Evolutionary conservation across 2,113 vertebrate species (phyloP), one percentile per base, ranked within the genome.

Genomic region (Entomyzon cyanotis): DNA sequence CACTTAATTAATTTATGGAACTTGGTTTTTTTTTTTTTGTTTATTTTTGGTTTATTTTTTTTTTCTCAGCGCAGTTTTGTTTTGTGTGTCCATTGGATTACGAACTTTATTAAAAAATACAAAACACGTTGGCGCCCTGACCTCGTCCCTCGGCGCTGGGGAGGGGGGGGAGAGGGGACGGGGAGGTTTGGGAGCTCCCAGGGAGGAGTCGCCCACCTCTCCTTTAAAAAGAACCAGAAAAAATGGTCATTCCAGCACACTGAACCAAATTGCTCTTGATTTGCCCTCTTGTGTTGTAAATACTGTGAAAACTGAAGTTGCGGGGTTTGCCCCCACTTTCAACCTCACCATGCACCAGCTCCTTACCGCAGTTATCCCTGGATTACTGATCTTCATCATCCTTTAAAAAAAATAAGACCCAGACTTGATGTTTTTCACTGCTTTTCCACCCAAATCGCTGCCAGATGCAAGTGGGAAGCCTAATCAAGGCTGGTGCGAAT

Each of bases 81-180:
- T 98, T 98, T 97, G 98, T 98, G 98, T 98, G 98, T 98, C 98
- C 98, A 98, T 98, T 98, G 98, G 98, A 98, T 98, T 98, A 98
- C 97, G 94, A 95, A 98, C 97, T 98, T 98, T 98, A 98, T 98
- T 98, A 98, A 98, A 98, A 98, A 98, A 98, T 98, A 98, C 96
- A 98, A 98, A 98, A 97, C 97, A 97, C 16, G 39, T 91, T 35
- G 31, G 71, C 10, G 93, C 91, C 96, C 91, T 22, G 35, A 41
- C 87, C 96, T 96, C 76, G 49, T 96, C 92, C 92, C 81, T 97
- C 49, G 11, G 90, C 52, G 6, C 9, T n/a, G 5, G 49, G 49
- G 64, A 3, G 4, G 33, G 11, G 14, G 14, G 55, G 39, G 33
- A n/a, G 18, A 1, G 4, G 21, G 65, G 3, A 9, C 9, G 17